phyloP scores from a whole-genome alignment of 2,888 invertebrate species.

The Drosophila gaucha region DNA sequence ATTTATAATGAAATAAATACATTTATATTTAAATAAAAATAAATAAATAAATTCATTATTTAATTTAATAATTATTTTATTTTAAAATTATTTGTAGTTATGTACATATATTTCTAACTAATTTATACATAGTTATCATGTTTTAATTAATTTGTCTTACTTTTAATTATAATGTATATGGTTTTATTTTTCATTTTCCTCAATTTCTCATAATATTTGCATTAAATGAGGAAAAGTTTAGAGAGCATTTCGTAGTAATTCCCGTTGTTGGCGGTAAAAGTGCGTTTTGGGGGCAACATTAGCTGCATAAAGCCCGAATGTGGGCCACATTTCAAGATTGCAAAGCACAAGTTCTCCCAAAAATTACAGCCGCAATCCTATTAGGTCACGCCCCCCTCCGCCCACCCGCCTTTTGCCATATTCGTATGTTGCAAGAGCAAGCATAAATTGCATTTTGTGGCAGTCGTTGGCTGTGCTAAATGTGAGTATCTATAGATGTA shows the following conservation, averaged over 20 bases:
- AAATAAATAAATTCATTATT: too few relatives aligned
- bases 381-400: conserved; percentile 22
- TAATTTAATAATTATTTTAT: too few relatives aligned
- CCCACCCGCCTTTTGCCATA: conserved; percentile 1
- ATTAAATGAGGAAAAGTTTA: background rate
- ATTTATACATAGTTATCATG: background rate
- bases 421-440: background rate
- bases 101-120: background rate
- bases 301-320: background rate
- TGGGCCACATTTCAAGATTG: conserved; percentile 27
- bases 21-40: too few relatives aligned
- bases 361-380: conserved; percentile 57
- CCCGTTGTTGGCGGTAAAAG: background rate
- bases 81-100: background rate
- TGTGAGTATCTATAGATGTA: background rate
- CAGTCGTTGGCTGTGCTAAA: conserved; percentile 1
- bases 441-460: conserved; percentile 49
- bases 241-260: background rate
- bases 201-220: background rate
- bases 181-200: too few relatives aligned
- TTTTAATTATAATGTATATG: too few relatives aligned
- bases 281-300: background rate
- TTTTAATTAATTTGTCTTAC: background rate
- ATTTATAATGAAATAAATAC: too few relatives aligned
- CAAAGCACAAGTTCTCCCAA: conserved; percentile 17